phyloP scores from a whole-genome alignment of 2,888 invertebrate species.

The Drosophila sordidapex region DNA sequence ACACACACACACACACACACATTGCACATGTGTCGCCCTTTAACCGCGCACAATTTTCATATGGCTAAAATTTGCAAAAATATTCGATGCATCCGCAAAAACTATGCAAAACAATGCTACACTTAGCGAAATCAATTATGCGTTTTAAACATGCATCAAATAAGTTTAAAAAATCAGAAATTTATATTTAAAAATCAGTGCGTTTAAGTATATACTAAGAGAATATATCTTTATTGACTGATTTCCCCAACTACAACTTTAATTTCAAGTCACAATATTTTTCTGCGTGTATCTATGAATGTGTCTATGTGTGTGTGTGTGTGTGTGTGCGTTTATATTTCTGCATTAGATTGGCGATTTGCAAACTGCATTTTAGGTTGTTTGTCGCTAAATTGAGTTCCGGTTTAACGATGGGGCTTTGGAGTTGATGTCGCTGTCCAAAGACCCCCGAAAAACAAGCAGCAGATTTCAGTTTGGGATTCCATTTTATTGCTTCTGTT shows the following conservation, averaged over 20 bases:
- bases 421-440: constrained; percentile 32
- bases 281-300: constrained; percentile 9
- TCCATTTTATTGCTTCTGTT: constrained; percentile 35
- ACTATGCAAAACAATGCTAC: constrained; percentile 65
- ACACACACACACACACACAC: constrained; percentile 20
- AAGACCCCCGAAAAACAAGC: constrained; percentile 6
- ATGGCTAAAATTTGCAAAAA: constrained; percentile 75
- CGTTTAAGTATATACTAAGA: too few species aligned
- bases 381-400: constrained; percentile 78
- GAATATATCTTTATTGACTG: background rate
- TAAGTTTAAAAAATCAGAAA: too few species aligned
- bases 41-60: constrained; percentile 77
- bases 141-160: background rate
- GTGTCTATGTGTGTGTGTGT: background rate
- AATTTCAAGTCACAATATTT: background rate
- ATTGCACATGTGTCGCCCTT: constrained; percentile 70
- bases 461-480: constrained; percentile 8
- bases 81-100: constrained; percentile 62
- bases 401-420: constrained; percentile 61
- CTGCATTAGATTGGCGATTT: constrained; percentile 40
- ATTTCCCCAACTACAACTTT: background rate
- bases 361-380: constrained; percentile 74
- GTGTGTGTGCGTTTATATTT: constrained; percentile 7
- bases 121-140: constrained; percentile 37
- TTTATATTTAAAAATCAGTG: background rate